Conservation (phyloP, 2,888 invertebrate genomes). For the Rotaria macrura region DNA sequence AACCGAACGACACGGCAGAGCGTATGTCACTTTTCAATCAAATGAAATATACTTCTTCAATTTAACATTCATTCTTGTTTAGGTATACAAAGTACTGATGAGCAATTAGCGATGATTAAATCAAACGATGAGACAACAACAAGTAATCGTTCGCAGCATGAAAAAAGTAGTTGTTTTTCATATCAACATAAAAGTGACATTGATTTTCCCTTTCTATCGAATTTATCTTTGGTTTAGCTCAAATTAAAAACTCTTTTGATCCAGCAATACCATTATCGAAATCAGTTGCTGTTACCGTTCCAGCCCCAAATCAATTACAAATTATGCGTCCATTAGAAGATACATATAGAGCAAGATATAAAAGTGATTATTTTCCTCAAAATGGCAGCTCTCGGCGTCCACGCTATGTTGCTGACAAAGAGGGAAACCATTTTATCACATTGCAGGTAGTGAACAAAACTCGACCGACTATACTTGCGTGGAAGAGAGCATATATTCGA, state of each 20-base stretch:
- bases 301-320: not conserved
- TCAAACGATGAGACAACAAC: not conserved
- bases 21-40: not conserved
- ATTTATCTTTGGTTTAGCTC: not conserved
- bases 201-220: not conserved
- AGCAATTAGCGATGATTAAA: not conserved
- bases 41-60: no score
- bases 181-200: not conserved
- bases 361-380: slow-evolving; percentile 16
- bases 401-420: not conserved
- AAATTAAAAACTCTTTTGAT: not conserved
- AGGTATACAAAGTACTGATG: not conserved
- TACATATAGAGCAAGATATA: not conserved
- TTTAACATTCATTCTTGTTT: no score
- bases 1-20: not conserved
- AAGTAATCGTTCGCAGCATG: not conserved
- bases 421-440: not conserved
- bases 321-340: not conserved
- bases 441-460: no score
- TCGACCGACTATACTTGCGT: no score
- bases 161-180: not conserved
- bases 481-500: no score
- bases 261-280: not conserved
- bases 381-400: not conserved
- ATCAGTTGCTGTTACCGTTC: not conserved